Evolutionary conservation across 2,113 vertebrate species (phyloP), one percentile per base, ranked within the genome.

Genomic region (Heterocephalus glaber): DNA sequence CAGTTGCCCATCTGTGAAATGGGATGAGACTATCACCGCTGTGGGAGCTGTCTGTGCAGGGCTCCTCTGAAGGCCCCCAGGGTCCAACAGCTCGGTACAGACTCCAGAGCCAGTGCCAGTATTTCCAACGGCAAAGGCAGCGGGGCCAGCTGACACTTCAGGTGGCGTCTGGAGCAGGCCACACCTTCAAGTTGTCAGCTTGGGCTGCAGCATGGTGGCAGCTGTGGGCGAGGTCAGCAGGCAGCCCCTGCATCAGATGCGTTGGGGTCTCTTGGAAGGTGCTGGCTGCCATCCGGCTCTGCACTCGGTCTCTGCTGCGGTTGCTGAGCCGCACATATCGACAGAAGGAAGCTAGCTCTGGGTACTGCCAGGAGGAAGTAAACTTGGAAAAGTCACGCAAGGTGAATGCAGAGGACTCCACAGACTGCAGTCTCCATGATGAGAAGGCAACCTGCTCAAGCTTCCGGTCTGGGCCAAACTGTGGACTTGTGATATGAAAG

Each of bases 301-400:
- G 72, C 22, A 47, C 91, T 60, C 47, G 7, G 74, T 13, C 74
- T 85, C 90, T 10, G 86, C 80, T 3, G 88, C 85, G 38, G 49
- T 65, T 82, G 5, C 2, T 1, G 77, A 94, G 20, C 76, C 82
- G 3, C 85, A 33, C 30, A 8, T 6, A 10, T 28, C 0, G n/a
- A 77, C 95, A 94, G 96, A 81, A 90, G 90, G 96, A 96, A 94
- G 63, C 94, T 8, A 26, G 90, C 1, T 1, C 60, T 17, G 19
- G 9, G 82, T 22, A 1, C 38, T 49, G 92, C 96, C 77, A 68
- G 86, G 74, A 85, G 83, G 86, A 84, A 79, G 86, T 56, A 81
- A 91, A 92, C 89, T 86, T 9, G 2, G 83, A 85, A 90, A 96
- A 97, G 97, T 96, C 93, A 74, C 0, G 33, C 60, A 95, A 95